Conservation (phyloP, 2,113 vertebrate species). For the Brienomyrus longianalis region DNA sequence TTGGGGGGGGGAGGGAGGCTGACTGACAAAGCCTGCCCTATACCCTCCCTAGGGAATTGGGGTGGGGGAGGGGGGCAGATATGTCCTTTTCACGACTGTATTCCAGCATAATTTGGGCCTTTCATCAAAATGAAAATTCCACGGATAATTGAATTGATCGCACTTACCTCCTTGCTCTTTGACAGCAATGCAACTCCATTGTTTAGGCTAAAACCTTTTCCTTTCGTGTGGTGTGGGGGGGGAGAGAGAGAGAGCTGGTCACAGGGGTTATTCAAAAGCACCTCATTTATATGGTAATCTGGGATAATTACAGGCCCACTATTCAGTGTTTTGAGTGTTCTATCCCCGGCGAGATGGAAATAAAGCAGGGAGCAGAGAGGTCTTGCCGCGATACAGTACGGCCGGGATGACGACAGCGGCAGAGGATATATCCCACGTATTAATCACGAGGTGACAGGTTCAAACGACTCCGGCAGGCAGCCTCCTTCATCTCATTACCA, state of each 20-base stretch:
- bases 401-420: background rate
- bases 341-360: background rate
- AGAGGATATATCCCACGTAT: constrained; percentile 2
- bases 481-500: constrained; percentile 10
- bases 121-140: constrained; percentile 22
- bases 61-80: background rate
- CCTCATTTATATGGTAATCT: constrained; percentile 25
- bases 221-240: background rate
- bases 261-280: constrained; percentile 19
- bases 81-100: background rate
- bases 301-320: constrained; percentile 19
- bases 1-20: background rate
- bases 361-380: background rate
- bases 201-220: constrained; percentile 19
- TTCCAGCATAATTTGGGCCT: constrained; percentile 9
- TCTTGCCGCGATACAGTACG: constrained; percentile 2
- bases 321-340: constrained; percentile 22
- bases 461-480: background rate
- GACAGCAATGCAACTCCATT: constrained; percentile 14
- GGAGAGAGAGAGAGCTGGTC: background rate
- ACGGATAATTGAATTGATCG: constrained; percentile 23
- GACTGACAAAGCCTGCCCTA: constrained; percentile 7
- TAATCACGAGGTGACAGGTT: constrained; percentile 23
- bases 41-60: background rate
- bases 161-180: background rate